Evolutionary conservation across 2,113 vertebrate species (phyloP).

Genomic region (Corapipo altera): DNA sequence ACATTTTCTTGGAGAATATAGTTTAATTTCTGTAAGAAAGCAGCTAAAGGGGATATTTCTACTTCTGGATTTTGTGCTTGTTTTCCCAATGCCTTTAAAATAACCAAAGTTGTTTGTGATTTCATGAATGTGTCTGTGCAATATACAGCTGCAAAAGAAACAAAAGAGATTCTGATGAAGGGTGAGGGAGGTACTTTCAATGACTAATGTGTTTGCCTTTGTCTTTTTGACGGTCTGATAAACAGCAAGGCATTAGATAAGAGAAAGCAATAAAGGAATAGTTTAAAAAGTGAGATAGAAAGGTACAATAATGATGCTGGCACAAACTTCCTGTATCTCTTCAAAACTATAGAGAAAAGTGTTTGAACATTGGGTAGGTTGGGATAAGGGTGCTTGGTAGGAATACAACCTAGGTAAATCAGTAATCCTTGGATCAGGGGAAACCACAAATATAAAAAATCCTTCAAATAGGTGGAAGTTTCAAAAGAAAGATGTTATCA

Average conservation of each 20-base stretch:
- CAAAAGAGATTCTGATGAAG: background rate
- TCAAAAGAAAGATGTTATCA: background rate
- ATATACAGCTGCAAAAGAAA: conserved; percentile 47
- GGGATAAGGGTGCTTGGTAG: background rate
- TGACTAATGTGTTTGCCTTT: background rate
- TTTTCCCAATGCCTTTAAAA: background rate
- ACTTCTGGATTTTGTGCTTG: background rate
- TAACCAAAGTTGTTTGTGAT: background rate
- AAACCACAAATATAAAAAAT: background rate
- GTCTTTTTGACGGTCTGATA: background rate
- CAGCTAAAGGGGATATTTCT: background rate
- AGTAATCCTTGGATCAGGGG: background rate
- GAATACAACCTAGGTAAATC: background rate
- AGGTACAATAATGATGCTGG: background rate
- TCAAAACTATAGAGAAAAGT: background rate
- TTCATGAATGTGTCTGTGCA: conserved; percentile 29
- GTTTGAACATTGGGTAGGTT: background rate
- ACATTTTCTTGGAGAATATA: background rate
- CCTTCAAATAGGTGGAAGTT: background rate
- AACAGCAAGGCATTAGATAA: background rate
- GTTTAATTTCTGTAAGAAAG: background rate
- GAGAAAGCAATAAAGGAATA: background rate
- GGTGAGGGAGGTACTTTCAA: background rate
- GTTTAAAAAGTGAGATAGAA: background rate
- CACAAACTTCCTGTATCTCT: background rate